Base-by-base conservation (phyloP, 23 tunicate genomes). In the Phallusia fumigata region DNA sequence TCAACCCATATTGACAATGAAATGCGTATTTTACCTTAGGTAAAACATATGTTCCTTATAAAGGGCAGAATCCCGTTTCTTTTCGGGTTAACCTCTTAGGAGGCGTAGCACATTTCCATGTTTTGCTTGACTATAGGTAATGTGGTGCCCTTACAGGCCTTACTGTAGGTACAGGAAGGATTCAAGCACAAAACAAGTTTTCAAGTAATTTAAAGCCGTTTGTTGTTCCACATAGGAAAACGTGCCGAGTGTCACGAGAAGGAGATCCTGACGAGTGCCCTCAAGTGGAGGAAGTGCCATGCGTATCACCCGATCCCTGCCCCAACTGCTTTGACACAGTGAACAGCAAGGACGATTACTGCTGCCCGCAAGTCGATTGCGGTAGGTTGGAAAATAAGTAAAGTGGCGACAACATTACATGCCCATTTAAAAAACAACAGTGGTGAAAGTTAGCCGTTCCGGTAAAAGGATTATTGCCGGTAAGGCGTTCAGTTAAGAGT, bases 261-360 rank as follows among this genome's bases (percentile, higher is more conserved):
- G 75, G 16, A 30, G 81, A 77, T 32, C 31, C 52, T 35, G 53
- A 77, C 36, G 79, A 47, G 51, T 84, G 88, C 53, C 88, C 88
- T 35, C 77, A 84, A 32, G 77, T 76, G 11, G 76, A 84, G 49
- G 74, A 31, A 21, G 82, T 84, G 18, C 88, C 88, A 16, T 84
- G 88, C 33, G 82, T 58, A 0, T 76, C n/a, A 58, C 88, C 88
- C 18, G 77, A 36, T 2, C 36, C 79, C 52, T 84, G 88, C 8
- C 74, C 36, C 10, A 36, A 77, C 64, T 84, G 88, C 34, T 65
- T 74, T 31, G 79, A 65, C 35, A 76, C 81, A 53, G 77, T 77
- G 15, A 53, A 22, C 58, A 22, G 30, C 52, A 84, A 74, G 65
- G 88, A 84, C 69, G 88, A 84, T 31, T 84, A 84, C 52, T 84